Evolutionary conservation across 2,888 invertebrate species (phyloP).

Genomic region (Drosophila phalerata): DNA sequence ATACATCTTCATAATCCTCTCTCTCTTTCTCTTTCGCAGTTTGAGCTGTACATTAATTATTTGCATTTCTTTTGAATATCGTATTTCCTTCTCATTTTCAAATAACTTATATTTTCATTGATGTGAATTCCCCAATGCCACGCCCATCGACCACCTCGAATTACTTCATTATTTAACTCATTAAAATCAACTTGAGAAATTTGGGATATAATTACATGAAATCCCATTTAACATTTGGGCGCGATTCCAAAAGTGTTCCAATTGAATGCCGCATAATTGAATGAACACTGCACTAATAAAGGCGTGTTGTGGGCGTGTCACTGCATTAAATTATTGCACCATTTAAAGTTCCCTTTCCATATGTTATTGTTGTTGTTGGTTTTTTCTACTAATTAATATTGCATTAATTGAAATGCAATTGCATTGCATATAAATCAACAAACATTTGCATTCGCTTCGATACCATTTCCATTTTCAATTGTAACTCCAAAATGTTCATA

Average conservation of each 20-base stretch:
- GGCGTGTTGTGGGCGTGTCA: constrained; percentile 40
- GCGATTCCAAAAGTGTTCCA: constrained; percentile 48
- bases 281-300: constrained; percentile 53
- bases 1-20: background rate
- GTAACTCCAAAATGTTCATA: constrained; percentile 38
- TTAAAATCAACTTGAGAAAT: constrained; percentile 22
- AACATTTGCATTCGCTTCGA: constrained; percentile 39
- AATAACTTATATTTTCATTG: background rate
- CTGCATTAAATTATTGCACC: constrained; percentile 31
- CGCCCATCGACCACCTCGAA: background rate
- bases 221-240: constrained; percentile 43
- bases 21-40: background rate
- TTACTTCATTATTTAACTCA: constrained; percentile 11
- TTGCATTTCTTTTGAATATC: background rate
- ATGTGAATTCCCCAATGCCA: constrained; percentile 2
- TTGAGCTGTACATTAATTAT: background rate
- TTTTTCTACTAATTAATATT: constrained; percentile 63
- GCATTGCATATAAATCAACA: constrained; percentile 42
- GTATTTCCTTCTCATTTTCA: constrained; percentile 3
- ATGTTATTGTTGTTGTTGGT: constrained; percentile 2
- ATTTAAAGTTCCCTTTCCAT: constrained; percentile 9
- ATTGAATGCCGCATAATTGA: constrained; percentile 61
- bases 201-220: constrained; percentile 39
- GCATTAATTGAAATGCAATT: constrained; percentile 71
- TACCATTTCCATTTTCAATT: constrained; percentile 32